A percentile compares a stretch with the other conserved stretches of the same genome.
Evolutionary conservation across 1,140 invertebrate genomes (phyloP).

Genomic region (Monochamus saltuarius): DNA sequence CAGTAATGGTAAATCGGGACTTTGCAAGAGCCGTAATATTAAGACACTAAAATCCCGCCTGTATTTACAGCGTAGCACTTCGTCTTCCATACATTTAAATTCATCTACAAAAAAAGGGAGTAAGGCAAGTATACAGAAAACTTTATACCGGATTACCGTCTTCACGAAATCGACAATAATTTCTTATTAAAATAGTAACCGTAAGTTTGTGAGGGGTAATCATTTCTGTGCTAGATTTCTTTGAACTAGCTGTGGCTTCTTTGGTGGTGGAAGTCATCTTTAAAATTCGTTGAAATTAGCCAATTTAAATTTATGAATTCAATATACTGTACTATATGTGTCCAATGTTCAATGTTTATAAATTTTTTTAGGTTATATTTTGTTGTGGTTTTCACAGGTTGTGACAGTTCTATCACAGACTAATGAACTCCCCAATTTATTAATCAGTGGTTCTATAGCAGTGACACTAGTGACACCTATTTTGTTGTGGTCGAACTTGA

Average conservation of each 20-base stretch:
- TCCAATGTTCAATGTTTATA: too few species aligned
- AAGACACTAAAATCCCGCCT: slow-evolving; percentile 62
- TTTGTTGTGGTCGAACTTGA: too few species aligned
- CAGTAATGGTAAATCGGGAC: slow-evolving; percentile 65
- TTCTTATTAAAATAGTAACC: slow-evolving; percentile 57
- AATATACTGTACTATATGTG: too few species aligned
- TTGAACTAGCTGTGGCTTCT: slow-evolving; percentile 10
- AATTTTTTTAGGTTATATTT: too few species aligned
- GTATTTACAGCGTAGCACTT: slow-evolving; percentile 46
- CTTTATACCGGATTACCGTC: slow-evolving; percentile 50
- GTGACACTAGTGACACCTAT: too few species aligned
- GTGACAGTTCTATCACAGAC: too few species aligned
- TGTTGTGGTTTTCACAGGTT: too few species aligned
- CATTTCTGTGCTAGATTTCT: slow-evolving; percentile 46
- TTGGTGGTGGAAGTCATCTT: slow-evolving; percentile 11
- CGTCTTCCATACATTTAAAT: slow-evolving; percentile 38
- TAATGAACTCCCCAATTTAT: too few species aligned
- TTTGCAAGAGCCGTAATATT: slow-evolving; percentile 64
- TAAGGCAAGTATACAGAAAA: too few species aligned
- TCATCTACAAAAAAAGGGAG: slow-evolving; percentile 34
- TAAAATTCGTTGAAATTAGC: background rate
- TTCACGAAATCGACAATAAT: slow-evolving; percentile 55
- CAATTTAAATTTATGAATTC: too few species aligned
- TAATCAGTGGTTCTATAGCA: too few species aligned
- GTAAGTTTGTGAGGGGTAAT: slow-evolving; percentile 61